Evolutionary conservation across 2,113 vertebrate species (phyloP), one percentile per base, ranked within the genome.

Genomic region (Lampris incognitus): DNA sequence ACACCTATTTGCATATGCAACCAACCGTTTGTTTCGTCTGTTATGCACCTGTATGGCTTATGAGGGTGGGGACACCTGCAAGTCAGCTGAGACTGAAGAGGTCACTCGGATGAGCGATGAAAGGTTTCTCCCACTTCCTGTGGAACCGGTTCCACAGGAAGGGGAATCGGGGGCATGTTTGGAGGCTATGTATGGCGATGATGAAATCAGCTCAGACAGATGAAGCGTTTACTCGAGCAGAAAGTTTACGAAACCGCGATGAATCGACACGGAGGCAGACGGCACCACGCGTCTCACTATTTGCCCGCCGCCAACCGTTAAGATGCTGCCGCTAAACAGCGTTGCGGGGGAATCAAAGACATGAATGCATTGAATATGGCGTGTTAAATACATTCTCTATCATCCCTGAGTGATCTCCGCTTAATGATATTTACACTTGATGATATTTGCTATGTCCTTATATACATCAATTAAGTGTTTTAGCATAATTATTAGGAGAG

Each of bases 131-230:
- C n/a, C n/a, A n/a, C n/a, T n/a, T n/a, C n/a, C n/a, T n/a, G n/a
- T n/a, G n/a, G n/a, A n/a, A n/a, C n/a, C n/a, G n/a, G n/a, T 88
- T 58, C 72, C 71, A 79, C 71, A 72, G 64, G 82, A 69, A 70
- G 50, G 64, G 56, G 81, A 79, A 79, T 72, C 66, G 36, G 85
- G 76, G 82, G 59, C 54, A 67, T 87, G 88, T 88, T 90, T 86
- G 88, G 68, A 70, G 59, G 76, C 84, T 59, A 39, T 86, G 75
- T 79, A 39, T 86, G 75, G 77, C 83, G 88, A 61, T 82, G 89
- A 90, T 87, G 89, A 91, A 85, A 91, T 91, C 85, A 88, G 75
- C 56, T 83, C 75, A 79, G 82, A 70, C 87, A 91, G 88, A 90
- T 92, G 89, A 85, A 88, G 79, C 65, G 81, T 84, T 90, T 90